These are phyloP conservation scores for Lerema accius DNA, from an alignment of 1,140 invertebrate genomes.

Conservation along the genomic window DNA sequence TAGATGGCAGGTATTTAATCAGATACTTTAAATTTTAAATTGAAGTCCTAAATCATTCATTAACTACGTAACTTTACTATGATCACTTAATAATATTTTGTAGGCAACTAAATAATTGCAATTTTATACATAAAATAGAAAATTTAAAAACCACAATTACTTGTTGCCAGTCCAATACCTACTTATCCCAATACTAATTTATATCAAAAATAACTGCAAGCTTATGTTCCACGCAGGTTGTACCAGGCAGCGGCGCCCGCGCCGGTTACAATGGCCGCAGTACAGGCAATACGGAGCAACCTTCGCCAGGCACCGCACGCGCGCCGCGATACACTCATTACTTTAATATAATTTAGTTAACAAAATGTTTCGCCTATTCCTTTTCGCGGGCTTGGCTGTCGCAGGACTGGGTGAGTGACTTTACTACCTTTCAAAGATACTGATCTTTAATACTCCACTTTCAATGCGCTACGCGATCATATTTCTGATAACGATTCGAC, in stretches of 20 bases:
- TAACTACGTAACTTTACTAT: too few species aligned
- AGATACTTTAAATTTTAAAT: too few species aligned
- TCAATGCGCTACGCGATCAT: constrained; percentile 7
- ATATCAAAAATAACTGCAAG: too few species aligned
- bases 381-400: constrained; percentile 50
- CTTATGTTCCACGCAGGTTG: constrained; percentile 43
- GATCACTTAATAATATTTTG: too few species aligned
- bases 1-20: too few species aligned
- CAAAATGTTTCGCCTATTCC: constrained; percentile 66
- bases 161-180: too few species aligned
- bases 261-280: constrained; percentile 48
- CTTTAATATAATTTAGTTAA: constrained; percentile 25
- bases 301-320: constrained; percentile 69
- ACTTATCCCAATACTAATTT: too few species aligned
- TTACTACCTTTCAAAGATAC: constrained; percentile 7
- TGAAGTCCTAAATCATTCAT: too few species aligned
- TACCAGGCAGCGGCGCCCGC: constrained; percentile 48
- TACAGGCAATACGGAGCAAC: constrained; percentile 66
- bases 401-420: constrained; percentile 25
- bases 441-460: constrained; percentile 3
- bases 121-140: too few species aligned
- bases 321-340: constrained; percentile 42
- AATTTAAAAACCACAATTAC: too few species aligned
- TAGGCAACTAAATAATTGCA: too few species aligned
- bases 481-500: constrained; percentile 17